Percentiles rank a stretch among this genome's conserved stretches.
phyloP scores from a whole-genome alignment of 1,140 invertebrate species.

The Drosophila seguyi region DNA sequence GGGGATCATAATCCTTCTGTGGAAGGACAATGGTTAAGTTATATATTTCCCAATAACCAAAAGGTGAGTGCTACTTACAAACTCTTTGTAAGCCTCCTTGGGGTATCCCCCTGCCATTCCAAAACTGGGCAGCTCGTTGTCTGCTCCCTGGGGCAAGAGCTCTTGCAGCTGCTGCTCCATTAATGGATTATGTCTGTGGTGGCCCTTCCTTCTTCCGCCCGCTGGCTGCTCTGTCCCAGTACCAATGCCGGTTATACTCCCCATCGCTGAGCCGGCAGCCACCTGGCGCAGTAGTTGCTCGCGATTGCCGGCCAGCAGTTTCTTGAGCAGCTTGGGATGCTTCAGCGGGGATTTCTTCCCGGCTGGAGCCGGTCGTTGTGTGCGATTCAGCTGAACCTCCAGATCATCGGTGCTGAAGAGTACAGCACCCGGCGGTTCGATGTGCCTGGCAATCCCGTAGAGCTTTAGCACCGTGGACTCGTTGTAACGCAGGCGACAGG shows the following conservation, averaged over 20 bases:
- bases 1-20: constrained; percentile 66
- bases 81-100: constrained; percentile 67
- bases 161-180: constrained; percentile 69
- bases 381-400: constrained; percentile 80
- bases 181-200: constrained; percentile 55
- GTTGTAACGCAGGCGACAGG: constrained; percentile 91
- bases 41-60: background rate
- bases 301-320: constrained; percentile 69
- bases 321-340: constrained; percentile 84
- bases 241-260: background rate
- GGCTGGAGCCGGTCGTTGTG: constrained; percentile 56
- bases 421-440: constrained; percentile 89
- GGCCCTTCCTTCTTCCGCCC: constrained; percentile 39
- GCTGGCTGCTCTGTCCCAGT: constrained; percentile 30
- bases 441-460: constrained; percentile 89
- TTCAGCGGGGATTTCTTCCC: constrained; percentile 78
- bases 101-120: constrained; percentile 41
- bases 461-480: constrained; percentile 88
- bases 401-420: constrained; percentile 88
- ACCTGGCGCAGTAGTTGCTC: constrained; percentile 71
- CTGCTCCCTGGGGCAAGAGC: constrained; percentile 49
- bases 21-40: background rate
- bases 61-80: constrained; percentile 41
- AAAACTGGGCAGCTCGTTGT: constrained; percentile 62
- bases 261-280: constrained; percentile 20